Evolutionary conservation across 2,797 vertebrate genomes (phyloP).

Genomic region (Ciconia nigra): DNA sequence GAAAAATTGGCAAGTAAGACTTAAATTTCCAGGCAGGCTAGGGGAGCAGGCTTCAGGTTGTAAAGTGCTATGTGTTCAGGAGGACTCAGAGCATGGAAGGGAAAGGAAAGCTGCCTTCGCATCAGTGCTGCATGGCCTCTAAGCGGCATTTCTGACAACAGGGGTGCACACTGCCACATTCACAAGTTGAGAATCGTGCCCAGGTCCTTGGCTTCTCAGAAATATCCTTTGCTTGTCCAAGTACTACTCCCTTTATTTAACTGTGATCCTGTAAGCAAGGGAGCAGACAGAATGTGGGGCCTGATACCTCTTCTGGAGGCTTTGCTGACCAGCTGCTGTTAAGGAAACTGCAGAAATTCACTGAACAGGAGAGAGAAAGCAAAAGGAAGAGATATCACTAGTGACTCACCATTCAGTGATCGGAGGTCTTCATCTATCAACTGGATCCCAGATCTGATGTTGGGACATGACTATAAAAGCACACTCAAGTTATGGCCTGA

Average conservation of each 20-base stretch:
- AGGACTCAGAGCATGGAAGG: background rate
- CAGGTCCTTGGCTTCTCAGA: background rate
- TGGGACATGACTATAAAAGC: conserved; percentile 70
- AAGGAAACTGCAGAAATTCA: background rate
- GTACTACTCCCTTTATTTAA: background rate
- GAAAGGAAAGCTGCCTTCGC: background rate
- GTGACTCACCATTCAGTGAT: conserved; percentile 63
- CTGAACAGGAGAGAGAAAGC: background rate
- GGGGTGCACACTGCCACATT: background rate
- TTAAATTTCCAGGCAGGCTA: background rate
- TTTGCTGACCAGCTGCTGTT: background rate
- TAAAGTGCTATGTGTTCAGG: background rate
- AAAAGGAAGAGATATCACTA: background rate
- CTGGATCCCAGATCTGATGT: conserved; percentile 54
- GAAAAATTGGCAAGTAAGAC: background rate
- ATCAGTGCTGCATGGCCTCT: background rate
- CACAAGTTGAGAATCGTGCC: background rate
- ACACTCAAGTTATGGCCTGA: background rate
- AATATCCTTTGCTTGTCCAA: background rate
- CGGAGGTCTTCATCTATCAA: conserved; percentile 37
- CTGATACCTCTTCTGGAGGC: background rate
- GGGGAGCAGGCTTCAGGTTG: background rate
- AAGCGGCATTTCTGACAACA: background rate
- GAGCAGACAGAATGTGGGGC: background rate
- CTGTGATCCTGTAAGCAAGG: background rate